Base-by-base conservation (phyloP, 2,113 vertebrate genomes). In the Callionymus lyra region DNA sequence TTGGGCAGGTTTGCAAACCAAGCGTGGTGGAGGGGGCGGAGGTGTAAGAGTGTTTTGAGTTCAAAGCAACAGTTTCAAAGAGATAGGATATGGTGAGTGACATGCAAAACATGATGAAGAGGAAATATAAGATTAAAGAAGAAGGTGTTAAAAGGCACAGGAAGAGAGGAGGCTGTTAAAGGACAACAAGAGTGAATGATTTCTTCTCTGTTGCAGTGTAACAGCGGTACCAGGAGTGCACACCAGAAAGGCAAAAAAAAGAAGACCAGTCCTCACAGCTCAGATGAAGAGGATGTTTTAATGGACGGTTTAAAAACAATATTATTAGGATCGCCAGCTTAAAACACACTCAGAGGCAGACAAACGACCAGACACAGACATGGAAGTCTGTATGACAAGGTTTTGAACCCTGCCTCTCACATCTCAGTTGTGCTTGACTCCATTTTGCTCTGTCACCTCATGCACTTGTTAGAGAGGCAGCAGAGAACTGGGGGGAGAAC, bases 381-480 rank as follows among this genome's bases (percentile, higher is more conserved):
- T 43, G 65, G 42, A 60, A 65, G 57, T 17, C 2, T 40, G 14
- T 56, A 60, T 67, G 74, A 70, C 61, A 71, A 59, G 76, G 74
- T 74, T 72, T 59, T 79, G 66, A 83, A 79, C 76, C 14, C 16
- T 31, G 38, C 56, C 64, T 59, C 65, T 68, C 50, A 66, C 65
- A 45, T 51, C 64, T 62, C 63, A 39, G n/a, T 33, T 13, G 62
- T 36, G 34, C 47, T 81, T 82, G 72, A 81, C 80, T 77, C 63
- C 39, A 41, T 42, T 34, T 51, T 68, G 74, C 70, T 74, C 68
- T 65, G 50, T 73, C 53, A 58, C 70, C 65, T 60, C 21, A 47
- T 53, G 56, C 57, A 63, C 67, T 77, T 69, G 70, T 80, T 60
- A 64, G 47, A 55, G 69, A 62, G 50, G 55, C 31, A 59, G 50